Conservation (phyloP, 2,888 invertebrate species). For the Melinopterus prodromus region DNA sequence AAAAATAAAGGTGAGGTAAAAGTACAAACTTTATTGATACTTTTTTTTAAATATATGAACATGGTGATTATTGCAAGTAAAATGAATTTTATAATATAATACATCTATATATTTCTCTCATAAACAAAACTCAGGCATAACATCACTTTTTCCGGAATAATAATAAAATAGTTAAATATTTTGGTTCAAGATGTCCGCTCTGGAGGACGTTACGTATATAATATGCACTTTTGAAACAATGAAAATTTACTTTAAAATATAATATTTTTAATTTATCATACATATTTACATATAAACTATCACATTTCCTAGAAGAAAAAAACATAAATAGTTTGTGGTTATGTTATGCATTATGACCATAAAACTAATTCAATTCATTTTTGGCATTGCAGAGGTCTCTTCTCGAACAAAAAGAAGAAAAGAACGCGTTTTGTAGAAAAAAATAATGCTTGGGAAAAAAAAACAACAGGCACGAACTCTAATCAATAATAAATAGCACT, state of each 20-base stretch:
- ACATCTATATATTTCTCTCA: not conserved
- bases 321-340: not conserved
- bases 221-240: not conserved
- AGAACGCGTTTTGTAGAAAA: slow-evolving; percentile 24
- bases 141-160: not conserved
- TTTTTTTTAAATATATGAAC: slow-evolving; percentile 27
- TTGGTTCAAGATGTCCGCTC: not conserved
- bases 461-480: slow-evolving; percentile 47
- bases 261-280: slow-evolving; percentile 22
- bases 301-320: slow-evolving; percentile 15
- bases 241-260: slow-evolving; percentile 15
- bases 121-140: not conserved
- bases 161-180: not conserved
- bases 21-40: slow-evolving; percentile 28
- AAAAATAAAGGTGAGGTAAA: slow-evolving; percentile 25
- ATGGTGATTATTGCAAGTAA: slow-evolving; percentile 22
- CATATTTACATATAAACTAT: slow-evolving; percentile 28
- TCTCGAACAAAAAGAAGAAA: not conserved
- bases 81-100: slow-evolving; percentile 6
- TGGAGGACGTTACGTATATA: not conserved
- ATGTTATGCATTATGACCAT: not conserved
- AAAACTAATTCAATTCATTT: slow-evolving; percentile 7
- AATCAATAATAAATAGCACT: slow-evolving; percentile 53
- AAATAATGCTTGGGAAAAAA: slow-evolving; percentile 34
- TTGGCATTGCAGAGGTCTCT: slow-evolving; percentile 6